Evolutionary conservation across 2,888 invertebrate species (phyloP), one percentile per base, ranked within the genome.

Genomic region (Phyto melanocephala): DNA sequence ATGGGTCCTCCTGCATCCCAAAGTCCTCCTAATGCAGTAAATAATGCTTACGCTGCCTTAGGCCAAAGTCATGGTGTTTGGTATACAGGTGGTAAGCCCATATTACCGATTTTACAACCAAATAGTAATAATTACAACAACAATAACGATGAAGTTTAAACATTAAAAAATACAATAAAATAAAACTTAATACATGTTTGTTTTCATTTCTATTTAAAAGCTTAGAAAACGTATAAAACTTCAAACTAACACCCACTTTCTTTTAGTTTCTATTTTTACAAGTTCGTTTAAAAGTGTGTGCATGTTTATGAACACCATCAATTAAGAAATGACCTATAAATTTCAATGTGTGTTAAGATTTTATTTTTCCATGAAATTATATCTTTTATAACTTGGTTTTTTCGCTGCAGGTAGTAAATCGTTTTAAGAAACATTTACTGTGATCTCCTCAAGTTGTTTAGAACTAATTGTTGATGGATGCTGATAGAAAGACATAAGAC

Each of bases 51-150:
- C n/a, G 67, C 56, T 0, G 1, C 65, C 5, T 65, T 70, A 5
- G 80, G 80, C 8, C 84, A 85, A 68, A 70, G 60, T 63, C 63
- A 80, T 60, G 84, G 84, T 42, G 42, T 84, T 24, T 85, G 85
- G 85, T 84, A 82, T 80, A 45, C 77, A 0, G 70, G 74, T 58
- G 70, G 74, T 11, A 86, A 85, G 17, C 83, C 83, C 11, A 35
- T 85, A 13, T 28, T 62, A 62, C 33, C 72, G 35, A 45, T 76
- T 74, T 50, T 75, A 8, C 56, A 76, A 67, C 13, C 42, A n/a
- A 58, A 24, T 58, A 56, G 47, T 28, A 71, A 72, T 8, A 65
- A 74, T 35, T 28, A 65, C 35, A 37, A 65, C 56, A 63, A 80
- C 37, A 71, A 71, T 33, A 63, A 80, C 33, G 60, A 80, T n/a